Evolutionary conservation across 2,888 invertebrate genomes (phyloP).

Genomic region (Leptura quadrifasciata): DNA sequence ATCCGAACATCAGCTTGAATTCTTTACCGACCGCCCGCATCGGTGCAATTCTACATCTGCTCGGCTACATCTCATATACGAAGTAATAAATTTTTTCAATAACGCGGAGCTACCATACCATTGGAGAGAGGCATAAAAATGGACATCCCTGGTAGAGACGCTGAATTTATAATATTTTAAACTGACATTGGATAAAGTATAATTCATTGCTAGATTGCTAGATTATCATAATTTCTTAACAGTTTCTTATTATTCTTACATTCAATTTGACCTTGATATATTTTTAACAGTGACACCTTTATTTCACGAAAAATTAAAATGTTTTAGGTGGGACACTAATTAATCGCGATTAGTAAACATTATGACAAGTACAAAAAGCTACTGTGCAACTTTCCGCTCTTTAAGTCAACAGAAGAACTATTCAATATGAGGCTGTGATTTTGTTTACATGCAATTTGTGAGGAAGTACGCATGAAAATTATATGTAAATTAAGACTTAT

Average conservation of each 20-base stretch:
- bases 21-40: too few species aligned
- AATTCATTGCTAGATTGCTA: too few species aligned
- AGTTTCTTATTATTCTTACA: neutral
- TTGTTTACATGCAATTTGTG: neutral
- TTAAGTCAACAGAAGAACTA: neutral
- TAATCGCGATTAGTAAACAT: neutral
- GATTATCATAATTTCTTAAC: neutral
- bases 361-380: neutral
- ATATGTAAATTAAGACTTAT: neutral
- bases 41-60: too few species aligned
- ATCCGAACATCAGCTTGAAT: too few species aligned
- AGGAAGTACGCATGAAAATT: neutral
- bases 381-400: neutral
- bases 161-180: too few species aligned
- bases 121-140: too few species aligned
- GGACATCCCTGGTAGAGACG: too few species aligned
- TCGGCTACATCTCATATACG: too few species aligned
- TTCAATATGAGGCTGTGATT: neutral
- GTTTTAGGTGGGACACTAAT: neutral
- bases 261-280: neutral
- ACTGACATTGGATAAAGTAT: too few species aligned
- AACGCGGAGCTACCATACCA: too few species aligned
- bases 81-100: too few species aligned
- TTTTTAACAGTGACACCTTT: neutral
- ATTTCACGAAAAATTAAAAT: neutral